A percentile compares a stretch with the other conserved stretches of the same genome.
These are phyloP conservation scores for Phacellophora camtschatica DNA, from an alignment of 30 jellyfish, hydroid and myxozoan species.

Conservation along the genomic window DNA sequence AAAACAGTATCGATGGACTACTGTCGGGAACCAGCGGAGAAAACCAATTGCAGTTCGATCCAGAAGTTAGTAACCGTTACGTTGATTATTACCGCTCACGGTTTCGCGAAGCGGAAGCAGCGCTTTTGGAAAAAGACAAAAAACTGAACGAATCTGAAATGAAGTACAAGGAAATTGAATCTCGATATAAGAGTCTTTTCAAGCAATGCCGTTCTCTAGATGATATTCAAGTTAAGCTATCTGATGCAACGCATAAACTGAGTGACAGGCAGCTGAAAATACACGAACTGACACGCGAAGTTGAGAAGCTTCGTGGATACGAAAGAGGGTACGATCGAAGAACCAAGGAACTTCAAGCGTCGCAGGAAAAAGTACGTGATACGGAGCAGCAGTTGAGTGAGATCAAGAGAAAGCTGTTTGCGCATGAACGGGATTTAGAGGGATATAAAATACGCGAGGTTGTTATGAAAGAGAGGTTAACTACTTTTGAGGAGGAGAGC, in stretches of 20 bases:
- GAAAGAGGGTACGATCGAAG: conserved; percentile 81
- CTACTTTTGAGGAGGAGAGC: conserved; percentile 83
- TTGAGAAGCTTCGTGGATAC: conserved; percentile 76
- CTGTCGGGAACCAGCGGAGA: no score
- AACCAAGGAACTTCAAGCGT: conserved; percentile 72
- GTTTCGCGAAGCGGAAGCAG: conserved; percentile 89
- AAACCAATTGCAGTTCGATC: conserved; percentile 28
- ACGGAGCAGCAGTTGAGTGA: conserved; percentile 64
- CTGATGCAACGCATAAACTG: conserved; percentile 98
- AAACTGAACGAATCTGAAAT: conserved; percentile 75
- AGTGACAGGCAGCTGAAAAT: conserved; percentile 97
- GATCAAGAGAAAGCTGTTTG: conserved; percentile 55
- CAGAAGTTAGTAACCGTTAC: conserved; percentile 78
- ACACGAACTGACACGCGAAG: conserved; percentile 93
- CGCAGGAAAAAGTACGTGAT: conserved; percentile 59
- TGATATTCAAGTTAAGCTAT: conserved; percentile 80
- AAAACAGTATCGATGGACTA: conserved; percentile 4
- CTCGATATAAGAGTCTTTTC: conserved; percentile 63
- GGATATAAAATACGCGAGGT: conserved; percentile 84
- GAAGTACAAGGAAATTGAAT: conserved; percentile 69
- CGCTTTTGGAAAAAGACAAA: conserved; percentile 87
- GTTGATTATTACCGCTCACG: conserved; percentile 92
- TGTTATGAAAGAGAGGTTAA: conserved; percentile 91
- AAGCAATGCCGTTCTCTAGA: conserved; percentile 81
- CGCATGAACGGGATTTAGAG: conserved; percentile 81